These are phyloP conservation scores for Perizoma flavofasciatum DNA, from an alignment of 2,888 invertebrate genomes.

Conservation along the genomic window DNA sequence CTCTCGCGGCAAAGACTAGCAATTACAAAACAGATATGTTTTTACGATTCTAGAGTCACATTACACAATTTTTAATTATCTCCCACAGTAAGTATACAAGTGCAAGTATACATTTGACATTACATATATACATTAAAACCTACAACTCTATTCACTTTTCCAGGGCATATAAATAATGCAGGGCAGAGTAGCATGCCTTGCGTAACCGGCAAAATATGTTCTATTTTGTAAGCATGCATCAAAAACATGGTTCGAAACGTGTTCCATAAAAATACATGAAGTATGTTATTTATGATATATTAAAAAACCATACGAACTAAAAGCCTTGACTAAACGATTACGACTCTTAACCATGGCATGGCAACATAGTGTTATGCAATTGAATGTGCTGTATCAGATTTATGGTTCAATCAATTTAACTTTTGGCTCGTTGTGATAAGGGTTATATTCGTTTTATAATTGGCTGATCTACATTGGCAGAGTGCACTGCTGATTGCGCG, in stretches of 20 bases:
- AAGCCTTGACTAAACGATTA: constrained; percentile 45
- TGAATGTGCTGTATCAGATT: constrained; percentile 35
- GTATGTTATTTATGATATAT: constrained; percentile 17
- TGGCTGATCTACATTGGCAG: constrained; percentile 26
- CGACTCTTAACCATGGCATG: constrained; percentile 37
- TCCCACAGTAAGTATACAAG: too few species aligned
- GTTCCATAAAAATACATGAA: constrained; percentile 1
- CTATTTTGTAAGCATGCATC: too few species aligned
- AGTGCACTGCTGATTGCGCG: constrained; percentile 31
- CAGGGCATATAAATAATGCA: too few species aligned
- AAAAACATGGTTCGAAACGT: too few species aligned
- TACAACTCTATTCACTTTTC: too few species aligned
- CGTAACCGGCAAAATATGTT: too few species aligned
- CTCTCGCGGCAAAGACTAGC: constrained; percentile 5
- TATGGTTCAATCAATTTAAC: constrained; percentile 18
- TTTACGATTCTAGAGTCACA: constrained; percentile 4
- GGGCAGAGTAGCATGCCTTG: too few species aligned
- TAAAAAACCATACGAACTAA: constrained; percentile 32
- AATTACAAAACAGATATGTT: constrained; percentile 10
- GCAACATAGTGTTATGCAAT: constrained; percentile 49
- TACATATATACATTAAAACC: too few species aligned
- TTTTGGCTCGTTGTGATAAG: constrained; percentile 19
- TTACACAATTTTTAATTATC: too few species aligned
- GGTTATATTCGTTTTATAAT: constrained; percentile 19
- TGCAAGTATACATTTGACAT: too few species aligned